Evolutionary conservation across 2,113 vertebrate species (phyloP).

Genomic region (Condylura cristata): DNA sequence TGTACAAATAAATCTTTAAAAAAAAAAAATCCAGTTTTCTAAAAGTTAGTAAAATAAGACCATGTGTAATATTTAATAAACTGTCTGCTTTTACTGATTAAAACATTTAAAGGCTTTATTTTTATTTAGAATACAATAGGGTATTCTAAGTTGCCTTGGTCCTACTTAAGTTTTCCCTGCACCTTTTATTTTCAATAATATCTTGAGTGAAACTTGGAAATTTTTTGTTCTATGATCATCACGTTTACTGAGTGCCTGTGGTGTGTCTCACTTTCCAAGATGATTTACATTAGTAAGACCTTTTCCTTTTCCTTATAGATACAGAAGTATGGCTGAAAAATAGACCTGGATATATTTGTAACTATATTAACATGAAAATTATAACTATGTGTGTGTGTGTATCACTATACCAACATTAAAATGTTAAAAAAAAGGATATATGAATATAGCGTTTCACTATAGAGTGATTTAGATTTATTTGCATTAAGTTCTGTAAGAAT

Average conservation of each 20-base stretch:
- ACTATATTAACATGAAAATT: not conserved
- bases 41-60: conserved; percentile 11
- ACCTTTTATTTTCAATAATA: not conserved
- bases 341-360: not conserved
- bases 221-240: not conserved
- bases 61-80: not conserved
- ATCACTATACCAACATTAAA: not conserved
- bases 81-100: not conserved
- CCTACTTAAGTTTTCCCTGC: not conserved
- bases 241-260: not conserved
- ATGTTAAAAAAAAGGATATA: not conserved
- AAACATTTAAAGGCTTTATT: not conserved
- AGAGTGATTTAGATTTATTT: not conserved
- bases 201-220: not conserved
- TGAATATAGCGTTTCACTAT: not conserved
- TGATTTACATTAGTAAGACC: not conserved
- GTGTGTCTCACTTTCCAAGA: not conserved
- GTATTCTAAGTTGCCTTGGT: not conserved
- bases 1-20: too few species aligned
- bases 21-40: not conserved
- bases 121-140: not conserved
- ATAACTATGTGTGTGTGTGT: not conserved
- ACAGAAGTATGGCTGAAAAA: not conserved
- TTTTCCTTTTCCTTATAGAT: not conserved
- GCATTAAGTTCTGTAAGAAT: not conserved